Evolutionary conservation across 2,113 vertebrate genomes (phyloP).

Genomic region (Thamnophis sirtalis): DNA sequence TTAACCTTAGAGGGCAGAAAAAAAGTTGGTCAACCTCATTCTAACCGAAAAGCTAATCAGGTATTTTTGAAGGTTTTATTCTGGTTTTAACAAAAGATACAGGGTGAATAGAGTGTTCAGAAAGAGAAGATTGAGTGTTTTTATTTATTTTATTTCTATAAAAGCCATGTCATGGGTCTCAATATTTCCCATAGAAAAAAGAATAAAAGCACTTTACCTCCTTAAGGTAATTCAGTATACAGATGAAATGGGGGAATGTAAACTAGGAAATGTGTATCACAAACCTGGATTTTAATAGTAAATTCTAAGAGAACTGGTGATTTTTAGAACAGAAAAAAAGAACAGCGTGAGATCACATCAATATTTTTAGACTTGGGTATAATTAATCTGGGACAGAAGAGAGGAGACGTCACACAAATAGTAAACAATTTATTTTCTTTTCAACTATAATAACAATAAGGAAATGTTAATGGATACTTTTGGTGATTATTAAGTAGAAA

Average conservation of each 20-base stretch:
- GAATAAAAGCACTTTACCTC: neutral
- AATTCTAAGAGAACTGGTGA: neutral
- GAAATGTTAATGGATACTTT: too few species aligned
- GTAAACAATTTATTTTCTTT: too few species aligned
- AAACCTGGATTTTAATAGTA: neutral
- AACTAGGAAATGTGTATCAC: neutral
- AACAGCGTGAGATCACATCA: neutral
- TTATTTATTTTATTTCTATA: neutral
- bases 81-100: neutral
- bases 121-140: neutral
- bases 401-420: too few species aligned
- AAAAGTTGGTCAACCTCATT: neutral
- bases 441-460: too few species aligned
- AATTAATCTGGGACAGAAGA: too few species aligned
- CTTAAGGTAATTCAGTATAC: neutral
- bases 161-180: neutral
- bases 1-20: neutral
- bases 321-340: neutral
- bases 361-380: neutral
- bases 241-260: neutral
- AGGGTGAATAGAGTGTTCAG: neutral
- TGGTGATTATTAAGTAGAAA: too few species aligned
- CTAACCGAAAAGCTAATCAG: neutral
- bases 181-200: neutral
- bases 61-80: neutral